Evolutionary conservation across 2,113 vertebrate genomes (phyloP).

Genomic region (Nycticryphes semicollaris): DNA sequence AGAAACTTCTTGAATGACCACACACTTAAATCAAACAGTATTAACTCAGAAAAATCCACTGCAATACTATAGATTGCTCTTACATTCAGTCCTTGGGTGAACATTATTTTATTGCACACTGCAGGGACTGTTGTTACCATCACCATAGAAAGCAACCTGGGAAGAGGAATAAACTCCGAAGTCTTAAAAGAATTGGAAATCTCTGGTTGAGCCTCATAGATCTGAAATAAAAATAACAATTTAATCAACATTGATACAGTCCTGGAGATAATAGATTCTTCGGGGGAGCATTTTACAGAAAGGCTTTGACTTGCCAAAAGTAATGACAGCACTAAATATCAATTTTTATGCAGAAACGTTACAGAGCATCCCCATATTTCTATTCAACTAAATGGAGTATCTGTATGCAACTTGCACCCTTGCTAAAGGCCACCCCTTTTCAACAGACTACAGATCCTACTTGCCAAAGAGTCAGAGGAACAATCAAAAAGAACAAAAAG

Average conservation of each 20-base stretch:
- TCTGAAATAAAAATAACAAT: constrained; percentile 74
- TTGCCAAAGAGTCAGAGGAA: neutral
- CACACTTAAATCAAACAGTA: neutral
- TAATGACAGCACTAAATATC: neutral
- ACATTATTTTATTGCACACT: constrained; percentile 90
- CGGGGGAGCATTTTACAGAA: neutral
- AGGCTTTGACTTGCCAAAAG: neutral
- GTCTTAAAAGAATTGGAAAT: constrained; percentile 83
- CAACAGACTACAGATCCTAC: neutral
- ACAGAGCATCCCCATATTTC: neutral
- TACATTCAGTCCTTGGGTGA: constrained; percentile 91
- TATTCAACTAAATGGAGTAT: neutral
- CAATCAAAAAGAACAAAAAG: neutral
- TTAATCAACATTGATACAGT: neutral
- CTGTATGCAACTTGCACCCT: neutral
- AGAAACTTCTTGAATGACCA: neutral
- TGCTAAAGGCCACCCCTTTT: neutral
- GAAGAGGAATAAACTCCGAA: constrained; percentile 82
- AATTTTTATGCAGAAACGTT: neutral
- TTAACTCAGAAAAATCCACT: neutral
- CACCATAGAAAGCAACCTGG: constrained; percentile 87
- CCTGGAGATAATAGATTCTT: neutral
- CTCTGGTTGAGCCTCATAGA: constrained; percentile 90
- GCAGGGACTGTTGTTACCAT: constrained; percentile 87
- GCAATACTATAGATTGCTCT: constrained; percentile 38